A percentile compares a stretch with the other conserved stretches of the same genome.
These are phyloP conservation scores for Carlito syrichta DNA, from an alignment of 2,113 vertebrate species.

Conservation along the genomic window DNA sequence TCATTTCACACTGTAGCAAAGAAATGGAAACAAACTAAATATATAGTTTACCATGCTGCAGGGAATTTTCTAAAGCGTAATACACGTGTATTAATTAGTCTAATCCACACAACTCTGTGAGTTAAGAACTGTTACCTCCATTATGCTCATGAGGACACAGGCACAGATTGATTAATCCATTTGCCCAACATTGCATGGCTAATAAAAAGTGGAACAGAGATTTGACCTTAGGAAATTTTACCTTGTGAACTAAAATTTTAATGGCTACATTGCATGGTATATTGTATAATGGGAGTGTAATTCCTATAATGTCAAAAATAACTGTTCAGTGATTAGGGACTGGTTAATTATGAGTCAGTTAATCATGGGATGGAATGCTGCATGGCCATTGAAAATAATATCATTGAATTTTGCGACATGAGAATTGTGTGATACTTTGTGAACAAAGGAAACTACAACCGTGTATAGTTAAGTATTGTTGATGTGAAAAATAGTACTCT, in stretches of 20 bases:
- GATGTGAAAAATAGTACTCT: background rate
- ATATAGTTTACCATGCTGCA: background rate
- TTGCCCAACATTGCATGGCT: background rate
- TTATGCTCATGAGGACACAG: background rate
- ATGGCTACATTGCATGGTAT: background rate
- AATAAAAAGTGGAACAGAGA: background rate
- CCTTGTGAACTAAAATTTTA: background rate
- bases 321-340: background rate
- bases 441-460: background rate
- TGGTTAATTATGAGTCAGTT: background rate
- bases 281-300: background rate
- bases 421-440: background rate
- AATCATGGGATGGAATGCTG: background rate
- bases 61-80: background rate
- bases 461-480: background rate
- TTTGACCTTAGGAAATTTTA: slow-evolving; percentile 11
- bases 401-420: background rate
- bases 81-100: background rate
- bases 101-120: background rate
- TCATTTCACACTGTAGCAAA: background rate
- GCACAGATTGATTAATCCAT: background rate
- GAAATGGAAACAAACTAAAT: background rate
- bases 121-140: background rate
- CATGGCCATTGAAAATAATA: background rate
- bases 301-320: background rate